These are phyloP conservation scores for Ancistrus triradiatus DNA, from an alignment of 2,113 vertebrate genomes.

Conservation along the genomic window DNA sequence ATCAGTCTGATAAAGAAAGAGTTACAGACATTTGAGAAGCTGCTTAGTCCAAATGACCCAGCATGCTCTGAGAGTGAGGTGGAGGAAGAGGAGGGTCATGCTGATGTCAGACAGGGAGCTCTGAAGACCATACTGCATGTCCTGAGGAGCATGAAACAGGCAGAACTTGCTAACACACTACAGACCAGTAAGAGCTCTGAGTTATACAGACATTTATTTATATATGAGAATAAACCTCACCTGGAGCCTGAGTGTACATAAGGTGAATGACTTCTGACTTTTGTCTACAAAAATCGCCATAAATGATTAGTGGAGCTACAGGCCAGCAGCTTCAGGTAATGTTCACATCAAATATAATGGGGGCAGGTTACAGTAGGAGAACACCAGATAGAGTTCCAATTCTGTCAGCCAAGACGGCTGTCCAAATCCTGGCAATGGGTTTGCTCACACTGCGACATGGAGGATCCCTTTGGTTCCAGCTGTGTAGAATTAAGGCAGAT, in stretches of 20 bases:
- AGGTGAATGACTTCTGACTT: neutral
- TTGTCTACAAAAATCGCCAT: neutral
- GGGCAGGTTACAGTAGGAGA: too few relatives aligned
- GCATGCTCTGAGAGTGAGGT: slow-evolving; percentile 17
- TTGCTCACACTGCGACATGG: too few relatives aligned
- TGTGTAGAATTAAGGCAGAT: too few relatives aligned
- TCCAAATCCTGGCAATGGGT: too few relatives aligned
- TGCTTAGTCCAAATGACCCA: slow-evolving; percentile 5
- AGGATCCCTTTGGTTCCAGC: too few relatives aligned
- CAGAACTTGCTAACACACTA: slow-evolving; percentile 8
- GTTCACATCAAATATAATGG: too few relatives aligned
- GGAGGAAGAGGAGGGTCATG: slow-evolving; percentile 3
- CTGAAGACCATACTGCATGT: slow-evolving; percentile 10
- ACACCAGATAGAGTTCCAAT: too few relatives aligned
- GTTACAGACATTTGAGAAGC: neutral
- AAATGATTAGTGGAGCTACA: neutral
- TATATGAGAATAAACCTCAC: too few relatives aligned
- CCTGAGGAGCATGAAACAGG: slow-evolving; percentile 16
- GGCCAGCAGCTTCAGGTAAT: neutral
- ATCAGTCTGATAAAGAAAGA: slow-evolving; percentile 3
- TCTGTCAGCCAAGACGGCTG: too few relatives aligned
- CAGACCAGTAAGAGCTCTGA: slow-evolving; percentile 20
- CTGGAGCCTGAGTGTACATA: too few relatives aligned
- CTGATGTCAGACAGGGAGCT: slow-evolving; percentile 4
- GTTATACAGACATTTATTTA: too few relatives aligned